Evolutionary conservation across 2,797 vertebrate species (phyloP), one percentile per base, ranked within the genome.

Genomic region (Amblyopsis hoosieri): DNA sequence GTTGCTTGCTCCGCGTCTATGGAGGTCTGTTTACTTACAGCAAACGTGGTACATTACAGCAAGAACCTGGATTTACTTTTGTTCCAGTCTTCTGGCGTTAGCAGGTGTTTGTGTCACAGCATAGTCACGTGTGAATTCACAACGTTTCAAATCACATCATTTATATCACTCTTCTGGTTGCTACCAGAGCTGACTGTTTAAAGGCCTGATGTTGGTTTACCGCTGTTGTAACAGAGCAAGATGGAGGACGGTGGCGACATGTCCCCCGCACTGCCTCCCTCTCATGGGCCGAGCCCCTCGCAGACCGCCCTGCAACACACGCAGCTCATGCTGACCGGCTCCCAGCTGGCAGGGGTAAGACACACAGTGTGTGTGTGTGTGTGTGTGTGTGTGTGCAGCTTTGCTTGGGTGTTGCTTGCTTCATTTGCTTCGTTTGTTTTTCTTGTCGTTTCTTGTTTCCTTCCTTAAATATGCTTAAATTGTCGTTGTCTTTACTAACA

Each of bases 281-380:
- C 88, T 53, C 92, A 92, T 19, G 84, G 85, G 50, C 90, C 90
- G 48, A 84, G 89, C 46, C 93, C 91, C 8, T 91, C 93, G 69
- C 95, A 96, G 88, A 92, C 94, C 2, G 90, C 94, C 60, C 92
- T 96, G 77, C 92, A 95, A 76, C 96, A 95, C 64, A 93, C 96
- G 69, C 96, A 96, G 85, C 95, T 97, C 80, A 96, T 97, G 94
- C 85, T 97, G 85, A 95, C 95, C 0, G 92, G 95, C 83, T 94
- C 95, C 79, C 96, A 96, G 76, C 87, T 97, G 45, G 95, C 96
- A 72, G 95, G 95, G 92, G 96, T 97, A 84, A 94, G 94, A 68
- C 50, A 52, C 46, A 33, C n/a, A 48, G 59, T 57, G 46, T 71
- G 45, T 64, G 37, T 58, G 19, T 64, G 15, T 60, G 1, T 42